Conservation (phyloP, 2,113 vertebrate genomes). For the Lepisosteus osseus region DNA sequence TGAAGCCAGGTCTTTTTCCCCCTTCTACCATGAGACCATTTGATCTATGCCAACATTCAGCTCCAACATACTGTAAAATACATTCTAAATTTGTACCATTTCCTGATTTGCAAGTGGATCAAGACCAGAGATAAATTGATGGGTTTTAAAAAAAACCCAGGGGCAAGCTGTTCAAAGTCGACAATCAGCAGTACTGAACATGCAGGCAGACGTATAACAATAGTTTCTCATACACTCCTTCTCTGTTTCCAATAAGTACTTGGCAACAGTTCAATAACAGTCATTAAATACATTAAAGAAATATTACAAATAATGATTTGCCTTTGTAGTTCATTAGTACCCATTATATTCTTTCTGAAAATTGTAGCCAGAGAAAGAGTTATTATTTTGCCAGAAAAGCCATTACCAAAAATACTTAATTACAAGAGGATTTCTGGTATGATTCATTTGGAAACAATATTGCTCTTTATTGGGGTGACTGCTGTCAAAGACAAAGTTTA, state of each 20-base stretch:
- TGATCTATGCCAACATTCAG: too few species aligned
- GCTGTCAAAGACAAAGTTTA: constrained; percentile 30
- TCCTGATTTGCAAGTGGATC: not conserved
- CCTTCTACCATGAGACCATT: too few species aligned
- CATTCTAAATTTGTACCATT: too few species aligned
- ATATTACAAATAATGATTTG: constrained; percentile 71
- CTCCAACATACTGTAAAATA: too few species aligned
- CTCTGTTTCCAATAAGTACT: constrained; percentile 53
- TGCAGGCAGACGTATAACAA: constrained; percentile 56
- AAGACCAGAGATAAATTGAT: not conserved
- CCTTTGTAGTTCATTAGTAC: constrained; percentile 60
- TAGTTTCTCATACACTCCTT: constrained; percentile 51
- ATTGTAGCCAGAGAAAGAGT: constrained; percentile 45
- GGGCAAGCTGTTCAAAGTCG: constrained; percentile 41
- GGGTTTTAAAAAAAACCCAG: not conserved
- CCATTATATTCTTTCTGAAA: constrained; percentile 42
- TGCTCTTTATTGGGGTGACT: constrained; percentile 17
- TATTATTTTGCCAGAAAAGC: constrained; percentile 52
- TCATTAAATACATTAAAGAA: constrained; percentile 69
- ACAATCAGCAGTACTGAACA: constrained; percentile 44
- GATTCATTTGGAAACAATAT: constrained; percentile 29
- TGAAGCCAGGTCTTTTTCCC: too few species aligned
- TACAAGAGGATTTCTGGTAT: constrained; percentile 40
- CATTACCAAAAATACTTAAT: constrained; percentile 56
- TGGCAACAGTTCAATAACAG: constrained; percentile 64